Conservation (phyloP, 2,797 vertebrate genomes). For the Takifugu rubripes region DNA sequence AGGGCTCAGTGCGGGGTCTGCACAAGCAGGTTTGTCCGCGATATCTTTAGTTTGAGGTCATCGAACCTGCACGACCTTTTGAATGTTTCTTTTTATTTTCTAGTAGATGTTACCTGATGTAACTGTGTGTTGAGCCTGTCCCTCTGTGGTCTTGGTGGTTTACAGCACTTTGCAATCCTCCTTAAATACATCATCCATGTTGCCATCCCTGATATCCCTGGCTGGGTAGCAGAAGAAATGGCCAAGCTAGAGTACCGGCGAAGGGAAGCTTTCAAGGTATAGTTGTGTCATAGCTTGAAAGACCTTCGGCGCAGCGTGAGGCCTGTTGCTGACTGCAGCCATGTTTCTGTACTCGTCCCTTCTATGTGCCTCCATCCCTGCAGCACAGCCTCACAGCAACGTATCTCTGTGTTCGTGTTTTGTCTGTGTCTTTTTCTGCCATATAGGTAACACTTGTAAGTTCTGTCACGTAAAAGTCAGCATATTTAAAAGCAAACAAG, state of each 20-base stretch:
- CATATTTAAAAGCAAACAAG: conserved; percentile 5
- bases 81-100: too few species aligned
- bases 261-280: conserved; percentile 95
- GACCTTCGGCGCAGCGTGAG: conserved; percentile 47
- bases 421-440: conserved; percentile 13
- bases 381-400: conserved; percentile 7
- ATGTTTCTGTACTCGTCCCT: conserved; percentile 10
- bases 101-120: conserved; percentile 17
- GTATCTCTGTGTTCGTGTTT: conserved; percentile 7
- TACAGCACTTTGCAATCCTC: conserved; percentile 91
- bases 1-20: conserved; percentile 2
- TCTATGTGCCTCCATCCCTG: conserved; percentile 10
- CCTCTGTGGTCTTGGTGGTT: conserved; percentile 61
- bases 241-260: conserved; percentile 94
- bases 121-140: conserved; percentile 51
- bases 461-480: neutral
- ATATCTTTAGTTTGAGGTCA: too few species aligned
- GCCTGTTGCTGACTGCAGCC: conserved; percentile 39
- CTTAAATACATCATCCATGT: conserved; percentile 95
- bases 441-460: neutral
- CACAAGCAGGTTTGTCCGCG: neutral
- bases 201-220: conserved; percentile 92
- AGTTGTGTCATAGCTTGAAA: conserved; percentile 67
- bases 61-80: too few species aligned
- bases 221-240: conserved; percentile 96